phyloP scores from a whole-genome alignment of 2,888 invertebrate species.

The Meliscaeva auricollis region DNA sequence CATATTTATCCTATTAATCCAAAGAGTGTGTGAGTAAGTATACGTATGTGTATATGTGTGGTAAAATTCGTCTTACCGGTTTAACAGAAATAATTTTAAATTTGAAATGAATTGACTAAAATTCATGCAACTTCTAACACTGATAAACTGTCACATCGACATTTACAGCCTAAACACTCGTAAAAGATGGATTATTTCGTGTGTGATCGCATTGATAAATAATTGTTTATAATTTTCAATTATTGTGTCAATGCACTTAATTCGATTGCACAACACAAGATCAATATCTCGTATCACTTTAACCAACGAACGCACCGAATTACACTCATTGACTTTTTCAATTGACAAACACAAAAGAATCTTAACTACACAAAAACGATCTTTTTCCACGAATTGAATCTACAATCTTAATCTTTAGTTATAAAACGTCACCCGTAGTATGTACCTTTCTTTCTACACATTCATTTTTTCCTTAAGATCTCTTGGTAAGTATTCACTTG shows the following conservation, averaged over 20 bases:
- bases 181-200: slow-evolving; percentile 5
- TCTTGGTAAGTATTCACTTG: slow-evolving; percentile 42
- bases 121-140: no score
- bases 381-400: slow-evolving; percentile 51
- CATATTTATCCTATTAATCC: slow-evolving; percentile 25
- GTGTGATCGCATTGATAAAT: background rate
- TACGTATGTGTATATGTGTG: background rate
- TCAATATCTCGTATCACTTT: slow-evolving; percentile 10
- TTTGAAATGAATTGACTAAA: slow-evolving; percentile 7
- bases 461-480: background rate
- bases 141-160: no score
- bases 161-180: no score
- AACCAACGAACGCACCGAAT: slow-evolving; percentile 4
- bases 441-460: slow-evolving; percentile 13
- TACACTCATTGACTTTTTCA: slow-evolving; percentile 35
- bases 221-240: slow-evolving; percentile 7
- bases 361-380: slow-evolving; percentile 40
- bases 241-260: slow-evolving; percentile 28
- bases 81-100: slow-evolving; percentile 4
- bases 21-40: background rate
- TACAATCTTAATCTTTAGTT: slow-evolving; percentile 19
- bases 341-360: slow-evolving; percentile 61
- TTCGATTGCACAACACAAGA: slow-evolving; percentile 1
- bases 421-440: slow-evolving; percentile 31
- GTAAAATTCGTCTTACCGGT: background rate